A percentile compares a stretch with the other conserved stretches of the same genome.
phyloP scores from a whole-genome alignment of 1,140 invertebrate species.

The Mylabris phalerata region DNA sequence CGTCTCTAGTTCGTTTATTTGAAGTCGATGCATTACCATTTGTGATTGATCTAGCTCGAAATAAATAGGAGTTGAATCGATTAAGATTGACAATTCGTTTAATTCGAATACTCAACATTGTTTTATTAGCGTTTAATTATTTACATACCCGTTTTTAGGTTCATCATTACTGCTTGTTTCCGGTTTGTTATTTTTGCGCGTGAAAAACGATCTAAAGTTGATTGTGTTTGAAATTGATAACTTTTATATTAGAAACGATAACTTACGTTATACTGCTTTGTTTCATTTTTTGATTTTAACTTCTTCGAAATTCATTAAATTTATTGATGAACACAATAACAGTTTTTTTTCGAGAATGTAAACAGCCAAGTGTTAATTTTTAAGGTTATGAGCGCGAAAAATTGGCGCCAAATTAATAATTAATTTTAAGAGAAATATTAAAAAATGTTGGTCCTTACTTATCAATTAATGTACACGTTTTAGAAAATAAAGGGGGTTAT shows the following conservation, averaged over 20 bases:
- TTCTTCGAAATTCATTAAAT: too few relatives aligned
- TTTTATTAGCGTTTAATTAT: slow-evolving; percentile 10
- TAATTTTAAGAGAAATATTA: too few relatives aligned
- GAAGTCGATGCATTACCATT: neutral
- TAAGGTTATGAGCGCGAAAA: too few relatives aligned
- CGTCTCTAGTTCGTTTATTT: slow-evolving; percentile 17
- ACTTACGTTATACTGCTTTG: slow-evolving; percentile 39
- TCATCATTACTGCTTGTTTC: slow-evolving; percentile 2
- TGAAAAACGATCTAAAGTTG: slow-evolving; percentile 20
- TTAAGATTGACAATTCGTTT: slow-evolving; percentile 18
- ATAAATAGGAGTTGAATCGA: slow-evolving; percentile 4
- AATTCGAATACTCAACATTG: slow-evolving; percentile 17
- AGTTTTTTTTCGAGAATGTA: too few relatives aligned
- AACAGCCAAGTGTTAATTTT: too few relatives aligned
- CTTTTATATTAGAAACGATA: slow-evolving; percentile 18
- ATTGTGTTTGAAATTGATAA: neutral
- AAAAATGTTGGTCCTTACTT: too few relatives aligned
- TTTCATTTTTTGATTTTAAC: slow-evolving; percentile 20
- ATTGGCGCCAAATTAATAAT: too few relatives aligned
- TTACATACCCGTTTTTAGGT: slow-evolving; percentile 20
- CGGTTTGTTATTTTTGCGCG: slow-evolving; percentile 6
- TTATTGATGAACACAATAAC: too few relatives aligned
- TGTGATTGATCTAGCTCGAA: slow-evolving; percentile 4
- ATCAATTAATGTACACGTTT: too few relatives aligned
- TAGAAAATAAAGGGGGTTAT: too few relatives aligned